These are phyloP conservation scores for Pterophyllum scalare DNA, from an alignment of 2,113 vertebrate genomes.

Conservation along the genomic window DNA sequence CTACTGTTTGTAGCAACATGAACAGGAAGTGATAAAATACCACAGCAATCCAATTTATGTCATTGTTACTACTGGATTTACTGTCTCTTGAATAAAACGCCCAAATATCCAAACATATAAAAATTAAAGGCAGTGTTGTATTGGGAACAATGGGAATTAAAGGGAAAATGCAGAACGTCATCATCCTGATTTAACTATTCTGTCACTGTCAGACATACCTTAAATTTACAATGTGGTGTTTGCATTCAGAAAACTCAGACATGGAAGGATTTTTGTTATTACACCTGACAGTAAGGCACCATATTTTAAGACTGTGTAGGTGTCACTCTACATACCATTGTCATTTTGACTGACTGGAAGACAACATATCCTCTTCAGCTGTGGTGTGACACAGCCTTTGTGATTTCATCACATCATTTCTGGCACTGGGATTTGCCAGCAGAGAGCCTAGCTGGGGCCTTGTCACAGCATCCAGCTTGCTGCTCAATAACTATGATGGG, in stretches of 20 bases:
- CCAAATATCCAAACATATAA: neutral
- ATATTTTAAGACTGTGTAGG: conserved; percentile 49
- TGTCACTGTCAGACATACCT: neutral
- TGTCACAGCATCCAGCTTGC: conserved; percentile 42
- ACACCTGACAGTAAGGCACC: neutral
- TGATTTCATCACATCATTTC: conserved; percentile 62
- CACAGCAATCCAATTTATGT: too few relatives aligned
- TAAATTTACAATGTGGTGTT: neutral
- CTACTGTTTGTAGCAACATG: too few relatives aligned
- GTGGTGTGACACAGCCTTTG: conserved; percentile 48
- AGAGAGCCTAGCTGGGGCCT: conserved; percentile 34
- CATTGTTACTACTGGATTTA: neutral
- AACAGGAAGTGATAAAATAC: too few relatives aligned
- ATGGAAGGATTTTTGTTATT: conserved; percentile 16
- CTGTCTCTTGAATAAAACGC: neutral
- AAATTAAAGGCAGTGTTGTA: neutral
- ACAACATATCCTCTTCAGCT: conserved; percentile 48
- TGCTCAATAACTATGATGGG: conserved; percentile 64
- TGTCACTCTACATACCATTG: conserved; percentile 36
- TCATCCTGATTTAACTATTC: neutral
- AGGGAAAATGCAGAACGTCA: neutral
- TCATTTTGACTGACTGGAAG: conserved; percentile 61
- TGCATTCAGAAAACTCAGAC: neutral
- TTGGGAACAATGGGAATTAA: neutral
- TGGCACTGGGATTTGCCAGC: conserved; percentile 54